Evolutionary conservation across 2,113 vertebrate species (phyloP).

Genomic region (Xyrauchen texanus): DNA sequence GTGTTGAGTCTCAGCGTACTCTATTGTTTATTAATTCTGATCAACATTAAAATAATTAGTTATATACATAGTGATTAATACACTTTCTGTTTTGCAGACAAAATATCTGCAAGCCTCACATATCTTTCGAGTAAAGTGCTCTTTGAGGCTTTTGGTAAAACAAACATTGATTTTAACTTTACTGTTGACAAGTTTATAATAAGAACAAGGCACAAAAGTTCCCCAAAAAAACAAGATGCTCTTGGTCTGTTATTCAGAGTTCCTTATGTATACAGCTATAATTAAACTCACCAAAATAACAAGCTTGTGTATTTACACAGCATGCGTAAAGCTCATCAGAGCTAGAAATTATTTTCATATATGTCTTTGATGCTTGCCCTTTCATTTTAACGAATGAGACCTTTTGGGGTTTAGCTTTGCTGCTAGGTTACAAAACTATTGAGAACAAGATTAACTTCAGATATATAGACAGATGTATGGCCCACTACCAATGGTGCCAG

Average conservation of each 20-base stretch:
- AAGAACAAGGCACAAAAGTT: conserved; percentile 40
- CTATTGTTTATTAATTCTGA: conserved; percentile 33
- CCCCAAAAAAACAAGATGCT: conserved; percentile 55
- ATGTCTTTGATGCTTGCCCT: conserved; percentile 55
- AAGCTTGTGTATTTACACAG: conserved; percentile 61
- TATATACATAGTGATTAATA: conserved; percentile 17
- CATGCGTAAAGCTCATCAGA: conserved; percentile 35
- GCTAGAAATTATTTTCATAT: conserved; percentile 43
- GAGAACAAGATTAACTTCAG: too few relatives aligned
- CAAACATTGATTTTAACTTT: conserved; percentile 15
- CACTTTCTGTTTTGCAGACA: conserved; percentile 16
- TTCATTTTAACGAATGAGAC: conserved; percentile 39
- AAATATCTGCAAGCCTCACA: not conserved
- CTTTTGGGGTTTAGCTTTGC: too few relatives aligned
- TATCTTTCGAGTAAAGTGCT: conserved; percentile 20
- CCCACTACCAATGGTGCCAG: too few relatives aligned
- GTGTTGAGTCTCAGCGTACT: conserved; percentile 10
- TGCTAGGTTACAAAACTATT: too few relatives aligned
- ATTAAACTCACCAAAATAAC: conserved; percentile 66
- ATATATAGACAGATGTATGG: too few relatives aligned
- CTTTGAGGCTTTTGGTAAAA: conserved; percentile 10
- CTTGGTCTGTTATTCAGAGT: conserved; percentile 54
- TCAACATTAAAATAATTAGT: conserved; percentile 13
- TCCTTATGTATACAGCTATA: conserved; percentile 48
- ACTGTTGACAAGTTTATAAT: conserved; percentile 54